Base-by-base conservation (phyloP, 2,888 invertebrate genomes). In the Agrenia bidenticulata region DNA sequence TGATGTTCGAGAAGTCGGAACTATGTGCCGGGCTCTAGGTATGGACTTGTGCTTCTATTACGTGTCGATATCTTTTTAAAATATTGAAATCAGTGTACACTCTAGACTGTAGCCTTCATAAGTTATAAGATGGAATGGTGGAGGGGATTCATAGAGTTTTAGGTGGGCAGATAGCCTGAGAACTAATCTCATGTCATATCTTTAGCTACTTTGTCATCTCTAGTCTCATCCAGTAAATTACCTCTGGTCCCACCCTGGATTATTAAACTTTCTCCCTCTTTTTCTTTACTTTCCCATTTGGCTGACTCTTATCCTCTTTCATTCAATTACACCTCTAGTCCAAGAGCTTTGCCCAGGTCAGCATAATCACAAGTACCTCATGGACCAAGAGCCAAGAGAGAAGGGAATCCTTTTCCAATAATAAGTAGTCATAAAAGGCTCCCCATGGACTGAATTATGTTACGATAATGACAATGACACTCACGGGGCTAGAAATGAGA, bases 1-100 rank as follows among this genome's bases (percentile, higher is more conserved):
- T 1, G 94, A 95, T 82, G 88, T 92, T 0, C 84, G 94, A 77
- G 95, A 96, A 84, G 86, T 95, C 63, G 92, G 94, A 53, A 94
- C 94, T 0, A 91, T 96, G 66, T 84, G 95, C 21, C 84, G 95
- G 74, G 90, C 93, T 59, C 80, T 95, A 70, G 93, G 88, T 86
- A 80, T 76, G 45, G 5, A 55, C 32, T 32, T 11, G 32, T 4
- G 32, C 32, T 32, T 32, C 11, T 4, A 32, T 32, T 32, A 32
- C 32, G 32, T 11, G 5, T 11, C 5, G 4, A 32, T 11, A 32
- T 32, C 32, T 7, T 32, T 32, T 7, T 11, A 32, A 4, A 32
- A 7, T 32, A 32, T 32, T 32, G 32, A 32, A 32, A 32, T 11
- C 32, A 32, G 32, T 32, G 32, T 32, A 32, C n/a, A n/a, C n/a